A percentile compares a stretch with the other conserved stretches of the same genome.
phyloP scores from a whole-genome alignment of 1,140 invertebrate genomes.

The Nephila pilipes region DNA sequence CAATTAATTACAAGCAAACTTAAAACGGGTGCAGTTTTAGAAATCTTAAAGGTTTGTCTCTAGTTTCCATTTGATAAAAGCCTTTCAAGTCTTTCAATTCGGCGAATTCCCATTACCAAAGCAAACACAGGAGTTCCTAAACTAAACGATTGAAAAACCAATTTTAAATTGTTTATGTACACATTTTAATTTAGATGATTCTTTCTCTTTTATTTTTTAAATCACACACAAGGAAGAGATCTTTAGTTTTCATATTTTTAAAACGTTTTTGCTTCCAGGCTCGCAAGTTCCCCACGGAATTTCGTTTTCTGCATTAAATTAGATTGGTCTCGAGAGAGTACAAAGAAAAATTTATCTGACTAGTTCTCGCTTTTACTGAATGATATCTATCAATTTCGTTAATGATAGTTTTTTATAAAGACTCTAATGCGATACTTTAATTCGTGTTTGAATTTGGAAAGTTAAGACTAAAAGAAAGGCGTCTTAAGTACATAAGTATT shows the following conservation, averaged over 20 bases:
- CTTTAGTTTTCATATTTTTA: conserved; percentile 35
- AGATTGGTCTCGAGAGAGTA: conserved; percentile 37
- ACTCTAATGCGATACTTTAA: background rate
- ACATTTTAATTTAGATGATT: conserved; percentile 30
- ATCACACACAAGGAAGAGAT: background rate
- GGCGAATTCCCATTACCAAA: conserved; percentile 65
- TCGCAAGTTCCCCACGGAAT: background rate
- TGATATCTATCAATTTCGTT: conserved; percentile 3
- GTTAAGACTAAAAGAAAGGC: background rate
- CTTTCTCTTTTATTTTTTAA: background rate
- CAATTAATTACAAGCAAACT: conserved; percentile 74
- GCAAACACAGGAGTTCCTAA: conserved; percentile 50
- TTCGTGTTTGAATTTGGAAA: background rate
- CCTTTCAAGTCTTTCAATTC: conserved; percentile 49
- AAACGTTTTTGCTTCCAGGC: background rate
- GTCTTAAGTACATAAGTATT: background rate
- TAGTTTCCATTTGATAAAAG: conserved; percentile 39
- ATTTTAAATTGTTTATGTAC: conserved; percentile 70
- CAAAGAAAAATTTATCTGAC: background rate
- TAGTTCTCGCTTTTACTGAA: conserved; percentile 4
- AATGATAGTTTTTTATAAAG: background rate
- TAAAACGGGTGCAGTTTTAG: conserved; percentile 65
- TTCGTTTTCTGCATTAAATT: conserved; percentile 42
- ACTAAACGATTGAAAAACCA: conserved; percentile 46
- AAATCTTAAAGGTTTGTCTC: conserved; percentile 59